Percentiles rank a stretch among this genome's conserved stretches.
phyloP scores from a whole-genome alignment of 1,140 invertebrate genomes.

The Sitobion miscanthi region DNA sequence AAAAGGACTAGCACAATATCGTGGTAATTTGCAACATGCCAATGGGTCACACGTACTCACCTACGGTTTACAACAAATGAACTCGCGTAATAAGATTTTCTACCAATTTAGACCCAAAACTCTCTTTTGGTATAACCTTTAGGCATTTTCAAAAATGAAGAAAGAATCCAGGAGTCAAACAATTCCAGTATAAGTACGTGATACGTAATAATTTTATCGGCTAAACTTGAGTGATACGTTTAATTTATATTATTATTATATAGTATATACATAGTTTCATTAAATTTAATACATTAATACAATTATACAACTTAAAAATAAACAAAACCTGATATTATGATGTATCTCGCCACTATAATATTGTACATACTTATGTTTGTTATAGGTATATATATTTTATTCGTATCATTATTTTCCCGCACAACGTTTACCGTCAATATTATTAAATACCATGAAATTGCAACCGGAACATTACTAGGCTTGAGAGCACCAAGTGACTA shows the following conservation, averaged over 20 bases:
- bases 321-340: neutral
- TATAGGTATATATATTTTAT: neutral
- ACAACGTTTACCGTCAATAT: slow-evolving; percentile 6
- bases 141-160: slow-evolving; percentile 20
- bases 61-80: neutral
- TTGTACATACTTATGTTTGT: neutral
- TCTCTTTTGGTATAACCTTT: neutral
- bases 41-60: neutral
- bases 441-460: slow-evolving; percentile 49
- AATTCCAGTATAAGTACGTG: slow-evolving; percentile 22
- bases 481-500: neutral
- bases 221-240: neutral
- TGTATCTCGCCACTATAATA: neutral
- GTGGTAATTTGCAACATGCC: slow-evolving; percentile 24
- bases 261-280: neutral
- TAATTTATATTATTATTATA: neutral
- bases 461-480: slow-evolving; percentile 37
- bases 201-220: slow-evolving; percentile 33
- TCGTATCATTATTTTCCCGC: neutral
- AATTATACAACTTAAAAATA: neutral
- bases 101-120: neutral
- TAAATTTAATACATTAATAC: neutral
- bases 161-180: neutral
- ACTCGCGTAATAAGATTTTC: slow-evolving; percentile 30
- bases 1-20: slow-evolving; percentile 22